Base-by-base conservation (phyloP, 2,797 vertebrate genomes). In the Odontamblyopus lacepedii region DNA sequence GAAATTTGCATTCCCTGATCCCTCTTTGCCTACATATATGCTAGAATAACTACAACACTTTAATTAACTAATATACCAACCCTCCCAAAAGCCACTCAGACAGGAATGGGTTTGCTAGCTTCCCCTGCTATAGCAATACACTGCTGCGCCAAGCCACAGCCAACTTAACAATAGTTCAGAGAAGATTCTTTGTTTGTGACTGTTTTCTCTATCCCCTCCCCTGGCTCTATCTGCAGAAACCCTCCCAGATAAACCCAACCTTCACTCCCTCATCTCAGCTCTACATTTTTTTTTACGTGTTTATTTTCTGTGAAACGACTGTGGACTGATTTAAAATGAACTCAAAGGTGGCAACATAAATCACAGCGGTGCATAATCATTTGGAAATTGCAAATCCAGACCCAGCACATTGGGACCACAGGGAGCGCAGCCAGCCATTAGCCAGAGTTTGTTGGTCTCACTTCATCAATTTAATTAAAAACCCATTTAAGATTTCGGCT, bases 381-480 rank as follows among this genome's bases (percentile, higher is more conserved):
- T 89, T 81, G 78, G 72, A 87, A 90, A 85, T 87, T 87, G 81
- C 78, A 78, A 88, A 88, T 79, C 79, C 66, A 64, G 79, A 75
- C 69, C 82, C 63, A 44, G 81, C 86, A 83, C 76, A 82, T 85
- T 77, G 78, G 78, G 85, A 88, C 89, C 88, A 88, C 86, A 72
- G 88, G 89, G 90, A 92, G 83, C 80, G 76, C 77, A 75, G 80
- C 77, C 79, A 83, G 80, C 83, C 81, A 88, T 87, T 89, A 88
- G 80, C 78, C 83, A 76, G 76, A 83, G 79, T 89, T 87, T 89
- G 83, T 88, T 89, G 86, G 86, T 90, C 86, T 88, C 90, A 92
- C 89, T 88, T 89, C 88, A 89, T 92, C 87, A 91, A 88, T 90
- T 92, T 85, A 90, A 92, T 92, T 92, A 89, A 91, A 91, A 93